Base-by-base conservation (phyloP, 2,888 invertebrate species). In the Horisme vitalbata region DNA sequence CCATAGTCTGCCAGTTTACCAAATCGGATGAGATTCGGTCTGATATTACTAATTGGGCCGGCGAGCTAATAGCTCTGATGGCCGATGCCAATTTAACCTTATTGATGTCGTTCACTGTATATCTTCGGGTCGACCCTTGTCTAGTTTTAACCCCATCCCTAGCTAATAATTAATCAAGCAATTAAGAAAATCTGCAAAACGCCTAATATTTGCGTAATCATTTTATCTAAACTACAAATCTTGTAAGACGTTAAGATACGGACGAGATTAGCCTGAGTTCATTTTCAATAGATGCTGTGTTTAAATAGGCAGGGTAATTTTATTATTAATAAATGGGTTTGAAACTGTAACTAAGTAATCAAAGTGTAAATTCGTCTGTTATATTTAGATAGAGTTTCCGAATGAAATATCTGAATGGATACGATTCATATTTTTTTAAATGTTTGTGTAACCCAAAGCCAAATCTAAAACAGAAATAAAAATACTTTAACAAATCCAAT, bases 141-240 rank as follows among this genome's bases (percentile, higher is more conserved):
- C 85, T 82, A 75, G 69, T 74, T 81, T 77, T 74, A 83, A 86
- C 85, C 85, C 83, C 77, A 77, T 81, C 79, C 70, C 75, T 70
- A 48, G 71, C 76, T 85, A 85, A 88, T 87, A 85, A 87, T 88
- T 87, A 83, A 87, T 86, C 84, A 87, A 81, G 76, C 83, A 84
- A 87, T 88, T 87, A 83, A 74, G 65, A 70, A 77, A 70, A 78
- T 76, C 68, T 65, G 56, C 64, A 59, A 45, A 63, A 65, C 63
- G 60, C 55, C 62, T 63, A 67, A 76, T 78, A 75, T 78, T 79
- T 81, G 78, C 68, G 59, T 65, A 61, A 67, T 67, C 64, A 71
- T 58, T 63, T 55, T 41, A 59, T 54, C 39, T 18, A 36, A n/a
- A n/a, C n/a, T 57, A 57, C 51, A 56, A 55, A 57, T 56, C 46